These are phyloP conservation scores for Spodoptera exigua DNA, from an alignment of 2,888 invertebrate genomes.

Conservation along the genomic window DNA sequence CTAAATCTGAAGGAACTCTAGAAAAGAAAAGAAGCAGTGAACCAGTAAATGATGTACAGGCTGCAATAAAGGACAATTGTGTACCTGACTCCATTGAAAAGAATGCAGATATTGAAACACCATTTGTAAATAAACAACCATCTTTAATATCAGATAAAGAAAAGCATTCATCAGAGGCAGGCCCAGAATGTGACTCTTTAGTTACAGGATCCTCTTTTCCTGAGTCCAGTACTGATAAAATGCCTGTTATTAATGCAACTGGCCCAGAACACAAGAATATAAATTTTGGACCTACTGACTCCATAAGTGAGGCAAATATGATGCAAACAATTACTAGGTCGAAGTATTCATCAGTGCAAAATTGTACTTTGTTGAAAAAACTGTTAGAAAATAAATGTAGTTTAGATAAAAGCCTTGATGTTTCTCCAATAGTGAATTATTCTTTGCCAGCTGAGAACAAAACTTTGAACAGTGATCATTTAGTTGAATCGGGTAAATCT, in stretches of 20 bases:
- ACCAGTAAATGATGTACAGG: slow-evolving; percentile 31
- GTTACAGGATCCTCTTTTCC: slow-evolving; percentile 22
- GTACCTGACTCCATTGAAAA: slow-evolving; percentile 48
- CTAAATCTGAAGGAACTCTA: slow-evolving; percentile 42
- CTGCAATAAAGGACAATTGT: slow-evolving; percentile 52
- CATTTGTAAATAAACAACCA: slow-evolving; percentile 21
- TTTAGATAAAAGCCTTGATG: slow-evolving; percentile 65
- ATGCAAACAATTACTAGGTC: slow-evolving; percentile 60
- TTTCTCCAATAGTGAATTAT: slow-evolving; percentile 62
- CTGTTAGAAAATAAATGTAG: slow-evolving; percentile 80
- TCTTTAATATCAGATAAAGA: slow-evolving; percentile 29
- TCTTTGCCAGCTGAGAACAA: slow-evolving; percentile 59
- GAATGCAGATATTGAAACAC: slow-evolving; percentile 33
- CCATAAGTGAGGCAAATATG: slow-evolving; percentile 43
- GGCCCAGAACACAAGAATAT: slow-evolving; percentile 39
- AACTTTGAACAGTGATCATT: slow-evolving; percentile 58
- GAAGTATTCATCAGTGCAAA: slow-evolving; percentile 70
- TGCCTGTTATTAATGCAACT: slow-evolving; percentile 38
- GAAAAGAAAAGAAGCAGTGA: slow-evolving; percentile 42
- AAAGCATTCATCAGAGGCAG: slow-evolving; percentile 26
- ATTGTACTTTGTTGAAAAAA: slow-evolving; percentile 83
- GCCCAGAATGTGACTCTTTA: slow-evolving; percentile 28
- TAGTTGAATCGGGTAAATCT: slow-evolving; percentile 46
- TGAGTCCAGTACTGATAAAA: slow-evolving; percentile 37
- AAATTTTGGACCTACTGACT: slow-evolving; percentile 39